A percentile compares a stretch with the other conserved stretches of the same genome.
These are phyloP conservation scores for Calameuta pallipes DNA, from an alignment of 2,888 invertebrate species.

Conservation along the genomic window DNA sequence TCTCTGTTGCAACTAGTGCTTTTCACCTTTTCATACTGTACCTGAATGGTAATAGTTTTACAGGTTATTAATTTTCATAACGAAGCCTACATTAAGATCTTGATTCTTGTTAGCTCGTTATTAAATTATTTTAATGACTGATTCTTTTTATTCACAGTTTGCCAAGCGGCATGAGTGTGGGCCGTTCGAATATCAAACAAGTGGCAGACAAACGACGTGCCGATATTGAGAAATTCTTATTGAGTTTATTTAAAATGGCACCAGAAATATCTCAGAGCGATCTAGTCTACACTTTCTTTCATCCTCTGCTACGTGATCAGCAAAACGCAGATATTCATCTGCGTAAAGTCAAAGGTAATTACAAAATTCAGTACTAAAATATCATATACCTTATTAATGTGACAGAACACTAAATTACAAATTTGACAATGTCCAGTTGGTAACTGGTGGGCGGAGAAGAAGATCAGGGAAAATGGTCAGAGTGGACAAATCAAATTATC, in stretches of 20 bases:
- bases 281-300: conserved; percentile 98
- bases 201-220: conserved; percentile 93
- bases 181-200: conserved; percentile 93
- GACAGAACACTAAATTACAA: background rate
- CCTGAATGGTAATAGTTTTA: background rate
- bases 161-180: conserved; percentile 82
- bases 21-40: background rate
- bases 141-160: conserved; percentile 68
- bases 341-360: conserved; percentile 79
- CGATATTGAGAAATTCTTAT: conserved; percentile 90
- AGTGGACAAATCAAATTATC: conserved; percentile 84
- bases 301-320: conserved; percentile 93
- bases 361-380: background rate
- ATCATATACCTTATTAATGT: background rate
- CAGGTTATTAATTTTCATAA: background rate
- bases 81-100: background rate
- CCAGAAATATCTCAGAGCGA: conserved; percentile 96
- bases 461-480: conserved; percentile 58
- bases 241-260: conserved; percentile 85
- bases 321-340: conserved; percentile 87
- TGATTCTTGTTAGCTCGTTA: background rate
- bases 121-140: conserved; percentile 14
- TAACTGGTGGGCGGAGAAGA: conserved; percentile 63
- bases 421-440: conserved; percentile 48
- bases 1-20: background rate